Evolutionary conservation across 2,113 vertebrate species (phyloP).

Genomic region (Todiramphus chloris): DNA sequence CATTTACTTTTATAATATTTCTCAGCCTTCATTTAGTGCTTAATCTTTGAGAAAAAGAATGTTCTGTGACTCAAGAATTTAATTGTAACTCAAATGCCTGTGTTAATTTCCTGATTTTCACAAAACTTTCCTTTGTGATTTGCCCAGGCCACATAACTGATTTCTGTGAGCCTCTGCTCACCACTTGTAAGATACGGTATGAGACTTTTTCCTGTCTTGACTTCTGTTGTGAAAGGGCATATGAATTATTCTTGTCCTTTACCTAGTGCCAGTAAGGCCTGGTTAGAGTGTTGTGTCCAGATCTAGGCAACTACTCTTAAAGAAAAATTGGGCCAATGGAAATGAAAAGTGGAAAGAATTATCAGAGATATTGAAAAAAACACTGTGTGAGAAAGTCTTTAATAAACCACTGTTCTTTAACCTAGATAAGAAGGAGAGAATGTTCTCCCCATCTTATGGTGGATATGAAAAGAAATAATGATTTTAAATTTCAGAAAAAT

Average conservation of each 20-base stretch:
- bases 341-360: neutral
- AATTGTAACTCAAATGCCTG: neutral
- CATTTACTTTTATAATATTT: neutral
- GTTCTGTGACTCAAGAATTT: neutral
- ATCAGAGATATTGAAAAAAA: neutral
- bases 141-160: accelerated
- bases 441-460: neutral
- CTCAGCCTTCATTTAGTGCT: neutral
- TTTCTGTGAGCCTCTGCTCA: neutral
- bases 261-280: neutral
- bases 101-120: neutral
- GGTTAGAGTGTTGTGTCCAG: neutral
- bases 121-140: neutral
- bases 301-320: neutral
- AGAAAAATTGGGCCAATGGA: neutral
- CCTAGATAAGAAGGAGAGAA: neutral
- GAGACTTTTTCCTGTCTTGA: neutral
- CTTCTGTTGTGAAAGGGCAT: neutral
- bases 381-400: neutral
- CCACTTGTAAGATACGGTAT: neutral
- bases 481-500: neutral
- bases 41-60: neutral
- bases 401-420: neutral
- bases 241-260: neutral
- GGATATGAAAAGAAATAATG: neutral